Conservation (phyloP, 2,888 invertebrate genomes). For the Chydorus sphaericus region DNA sequence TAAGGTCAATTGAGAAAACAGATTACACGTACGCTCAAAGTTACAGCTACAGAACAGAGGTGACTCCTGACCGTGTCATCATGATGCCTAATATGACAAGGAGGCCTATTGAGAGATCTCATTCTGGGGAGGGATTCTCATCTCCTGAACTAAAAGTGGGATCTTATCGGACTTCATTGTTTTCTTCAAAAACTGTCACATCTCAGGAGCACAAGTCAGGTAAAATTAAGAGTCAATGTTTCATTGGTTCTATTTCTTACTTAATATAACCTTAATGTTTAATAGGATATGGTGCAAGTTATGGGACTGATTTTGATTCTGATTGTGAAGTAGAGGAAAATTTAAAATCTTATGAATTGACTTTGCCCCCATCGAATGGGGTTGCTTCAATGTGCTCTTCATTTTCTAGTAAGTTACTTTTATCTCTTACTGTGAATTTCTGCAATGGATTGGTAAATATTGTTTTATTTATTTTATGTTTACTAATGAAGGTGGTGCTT, state of each 20-base stretch:
- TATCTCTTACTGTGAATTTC: no score
- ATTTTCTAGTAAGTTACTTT: neutral
- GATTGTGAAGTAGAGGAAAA: neutral
- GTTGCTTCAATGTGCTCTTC: neutral
- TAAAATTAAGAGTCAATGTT: no score
- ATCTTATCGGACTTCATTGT: neutral
- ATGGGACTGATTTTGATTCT: neutral
- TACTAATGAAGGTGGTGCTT: neutral
- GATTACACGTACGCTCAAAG: conserved; percentile 76
- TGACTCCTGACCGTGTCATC: conserved; percentile 42
- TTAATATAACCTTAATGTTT: neutral
- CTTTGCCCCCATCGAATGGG: neutral
- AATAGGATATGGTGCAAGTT: neutral
- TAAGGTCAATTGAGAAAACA: conserved; percentile 74
- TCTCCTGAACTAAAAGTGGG: neutral
- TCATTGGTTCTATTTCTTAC: no score
- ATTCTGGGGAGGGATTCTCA: neutral
- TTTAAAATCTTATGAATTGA: neutral
- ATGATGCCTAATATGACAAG: conserved; percentile 84
- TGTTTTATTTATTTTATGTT: no score
- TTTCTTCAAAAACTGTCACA: no score
- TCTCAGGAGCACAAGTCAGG: neutral
- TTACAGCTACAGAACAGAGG: conserved; percentile 56
- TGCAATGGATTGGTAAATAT: no score
- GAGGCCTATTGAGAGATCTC: conserved; percentile 26